Conservation (phyloP, 2,797 vertebrate genomes). For the Molossus alvarezi region DNA sequence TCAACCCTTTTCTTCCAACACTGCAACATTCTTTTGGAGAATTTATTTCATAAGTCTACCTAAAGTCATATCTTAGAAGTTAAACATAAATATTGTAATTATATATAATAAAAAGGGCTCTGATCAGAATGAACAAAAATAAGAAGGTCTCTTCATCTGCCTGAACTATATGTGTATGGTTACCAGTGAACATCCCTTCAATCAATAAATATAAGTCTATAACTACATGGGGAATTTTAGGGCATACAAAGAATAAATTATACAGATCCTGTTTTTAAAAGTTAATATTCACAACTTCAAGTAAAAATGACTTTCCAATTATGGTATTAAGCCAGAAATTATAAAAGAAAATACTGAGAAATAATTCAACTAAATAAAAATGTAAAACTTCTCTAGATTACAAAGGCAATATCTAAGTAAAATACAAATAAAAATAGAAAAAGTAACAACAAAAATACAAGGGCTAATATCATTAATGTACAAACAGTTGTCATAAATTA, state of each 20-base stretch:
- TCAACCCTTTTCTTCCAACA: neutral
- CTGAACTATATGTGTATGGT: neutral
- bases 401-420: neutral
- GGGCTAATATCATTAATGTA: constrained; percentile 5
- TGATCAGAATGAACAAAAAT: constrained; percentile 28
- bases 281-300: neutral
- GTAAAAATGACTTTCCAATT: constrained; percentile 13
- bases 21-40: neutral
- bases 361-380: constrained; percentile 53
- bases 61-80: neutral
- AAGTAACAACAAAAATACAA: constrained; percentile 52
- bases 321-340: neutral
- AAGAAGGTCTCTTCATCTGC: neutral
- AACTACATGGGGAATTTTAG: neutral
- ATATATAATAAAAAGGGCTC: neutral
- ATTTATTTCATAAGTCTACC: constrained; percentile 35
- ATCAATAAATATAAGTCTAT: neutral
- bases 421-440: constrained; percentile 47
- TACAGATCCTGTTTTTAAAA: constrained; percentile 18
- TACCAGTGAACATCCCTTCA: neutral
- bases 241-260: neutral
- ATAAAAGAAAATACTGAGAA: constrained; percentile 17
- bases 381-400: neutral
- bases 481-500: constrained; percentile 54
- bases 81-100: constrained; percentile 3